Conservation (phyloP, 2,797 vertebrate species). For the Chaunax sp. region DNA sequence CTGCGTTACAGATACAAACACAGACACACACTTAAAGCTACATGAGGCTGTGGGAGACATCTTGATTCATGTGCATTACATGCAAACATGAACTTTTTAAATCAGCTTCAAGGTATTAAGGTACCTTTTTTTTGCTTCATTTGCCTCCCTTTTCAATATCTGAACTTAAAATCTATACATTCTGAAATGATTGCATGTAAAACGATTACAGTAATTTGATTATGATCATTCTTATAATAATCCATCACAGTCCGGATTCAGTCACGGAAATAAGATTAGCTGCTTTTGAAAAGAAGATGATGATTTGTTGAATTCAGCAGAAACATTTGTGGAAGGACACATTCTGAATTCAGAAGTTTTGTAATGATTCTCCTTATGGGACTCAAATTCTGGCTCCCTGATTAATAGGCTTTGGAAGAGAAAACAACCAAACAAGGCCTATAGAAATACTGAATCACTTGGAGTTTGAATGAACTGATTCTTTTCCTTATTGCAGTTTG, state of each 20-base stretch:
- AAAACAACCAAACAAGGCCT: background rate
- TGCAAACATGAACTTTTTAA: constrained; percentile 57
- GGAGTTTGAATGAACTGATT: background rate
- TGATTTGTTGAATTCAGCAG: constrained; percentile 3
- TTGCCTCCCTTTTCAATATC: background rate
- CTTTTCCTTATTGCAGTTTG: background rate
- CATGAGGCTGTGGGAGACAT: constrained; percentile 16
- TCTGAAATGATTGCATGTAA: constrained; percentile 65
- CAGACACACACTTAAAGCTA: constrained; percentile 17
- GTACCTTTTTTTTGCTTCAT: background rate
- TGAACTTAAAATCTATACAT: constrained; percentile 11
- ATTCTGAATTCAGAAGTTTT: background rate
- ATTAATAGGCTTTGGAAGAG: background rate
- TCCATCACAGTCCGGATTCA: constrained; percentile 56
- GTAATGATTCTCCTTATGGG: background rate
- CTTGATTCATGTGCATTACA: constrained; percentile 45
- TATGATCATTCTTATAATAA: constrained; percentile 21
- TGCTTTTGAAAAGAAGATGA: constrained; percentile 11
- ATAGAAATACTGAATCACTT: background rate
- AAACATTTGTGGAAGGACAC: background rate
- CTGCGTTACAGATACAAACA: constrained; percentile 56
- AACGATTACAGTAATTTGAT: constrained; percentile 37
- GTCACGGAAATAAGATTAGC: constrained; percentile 24
- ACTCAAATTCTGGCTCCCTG: background rate
- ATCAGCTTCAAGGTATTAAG: background rate